Conservation (phyloP, 2,797 vertebrate genomes). For the Enteromius viviparus region DNA sequence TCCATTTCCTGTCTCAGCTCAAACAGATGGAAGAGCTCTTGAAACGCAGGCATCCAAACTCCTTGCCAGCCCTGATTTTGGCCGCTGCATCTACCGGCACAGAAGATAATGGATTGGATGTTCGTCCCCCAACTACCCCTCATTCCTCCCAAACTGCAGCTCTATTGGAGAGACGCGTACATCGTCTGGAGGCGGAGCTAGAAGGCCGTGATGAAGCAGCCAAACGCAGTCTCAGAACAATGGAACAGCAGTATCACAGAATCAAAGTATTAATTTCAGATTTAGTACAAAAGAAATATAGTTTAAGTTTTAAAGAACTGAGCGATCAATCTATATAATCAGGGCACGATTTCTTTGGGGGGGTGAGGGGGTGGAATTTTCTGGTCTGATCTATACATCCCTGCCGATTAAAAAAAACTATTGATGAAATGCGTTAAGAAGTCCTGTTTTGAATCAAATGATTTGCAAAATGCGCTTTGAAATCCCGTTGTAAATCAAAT, state of each 20-base stretch:
- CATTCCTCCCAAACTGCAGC: constrained; percentile 66
- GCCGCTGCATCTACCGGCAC: constrained; percentile 80
- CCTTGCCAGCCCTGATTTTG: constrained; percentile 88
- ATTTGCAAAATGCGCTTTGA: too few species aligned
- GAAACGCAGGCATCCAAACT: constrained; percentile 87
- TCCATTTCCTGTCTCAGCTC: constrained; percentile 66
- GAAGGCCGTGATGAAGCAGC: constrained; percentile 89
- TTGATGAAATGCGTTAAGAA: too few species aligned
- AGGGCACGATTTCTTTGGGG: too few species aligned
- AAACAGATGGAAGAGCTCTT: constrained; percentile 81
- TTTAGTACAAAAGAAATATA: neutral
- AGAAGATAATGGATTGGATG: constrained; percentile 12
- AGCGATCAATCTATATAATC: neutral
- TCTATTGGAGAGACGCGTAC: constrained; percentile 87
- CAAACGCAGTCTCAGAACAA: constrained; percentile 85
- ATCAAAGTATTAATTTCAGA: constrained; percentile 81
- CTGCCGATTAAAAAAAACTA: too few species aligned
- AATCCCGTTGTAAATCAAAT: too few species aligned
- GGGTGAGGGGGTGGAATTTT: too few species aligned
- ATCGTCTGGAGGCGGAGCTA: constrained; percentile 89
- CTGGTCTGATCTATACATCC: too few species aligned
- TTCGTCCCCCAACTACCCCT: neutral
- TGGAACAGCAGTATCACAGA: constrained; percentile 92
- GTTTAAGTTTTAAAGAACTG: neutral
- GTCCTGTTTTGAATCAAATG: too few species aligned